Percentiles rank a stretch among this genome's conserved stretches.
Evolutionary conservation across 2,888 invertebrate species (phyloP).

Genomic region (Automeris io): DNA sequence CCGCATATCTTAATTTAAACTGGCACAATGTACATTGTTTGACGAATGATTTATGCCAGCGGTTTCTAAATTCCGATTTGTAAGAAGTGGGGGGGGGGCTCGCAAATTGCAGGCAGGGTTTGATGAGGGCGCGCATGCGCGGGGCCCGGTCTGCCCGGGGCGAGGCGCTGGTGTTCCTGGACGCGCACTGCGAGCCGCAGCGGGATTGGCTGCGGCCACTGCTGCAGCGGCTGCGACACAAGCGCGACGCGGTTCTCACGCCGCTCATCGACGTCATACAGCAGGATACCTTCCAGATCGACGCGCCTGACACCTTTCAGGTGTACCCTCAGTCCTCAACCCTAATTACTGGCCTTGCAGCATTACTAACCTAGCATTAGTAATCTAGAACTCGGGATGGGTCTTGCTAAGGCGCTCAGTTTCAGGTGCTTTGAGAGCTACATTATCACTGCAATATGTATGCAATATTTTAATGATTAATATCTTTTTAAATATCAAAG

Average conservation of each 20-base stretch:
- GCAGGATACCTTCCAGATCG: constrained; percentile 80
- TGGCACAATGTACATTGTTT: too few species aligned
- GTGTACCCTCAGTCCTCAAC: too few species aligned
- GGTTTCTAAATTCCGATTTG: too few species aligned
- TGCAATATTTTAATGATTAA: too few species aligned
- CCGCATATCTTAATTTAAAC: too few species aligned
- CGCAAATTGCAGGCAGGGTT: constrained; percentile 79
- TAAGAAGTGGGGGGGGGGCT: too few species aligned
- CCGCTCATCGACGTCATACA: constrained; percentile 97
- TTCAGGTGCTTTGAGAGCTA: too few species aligned
- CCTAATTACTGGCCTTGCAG: constrained; percentile 1
- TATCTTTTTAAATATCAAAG: too few species aligned
- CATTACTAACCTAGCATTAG: background rate
- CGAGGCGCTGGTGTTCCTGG: constrained; percentile 90
- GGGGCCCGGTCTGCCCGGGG: constrained; percentile 91
- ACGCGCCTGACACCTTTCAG: constrained; percentile 51
- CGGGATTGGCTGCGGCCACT: constrained; percentile 92
- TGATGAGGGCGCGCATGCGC: constrained; percentile 90
- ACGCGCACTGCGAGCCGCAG: constrained; percentile 93
- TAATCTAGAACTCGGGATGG: too few species aligned
- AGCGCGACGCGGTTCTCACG: constrained; percentile 88
- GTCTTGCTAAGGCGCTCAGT: too few species aligned
- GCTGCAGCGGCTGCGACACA: constrained; percentile 79
- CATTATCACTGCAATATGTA: too few species aligned
- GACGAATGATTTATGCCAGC: too few species aligned